Conservation (phyloP, 2,888 invertebrate species). For the Lasius fuliginosus region DNA sequence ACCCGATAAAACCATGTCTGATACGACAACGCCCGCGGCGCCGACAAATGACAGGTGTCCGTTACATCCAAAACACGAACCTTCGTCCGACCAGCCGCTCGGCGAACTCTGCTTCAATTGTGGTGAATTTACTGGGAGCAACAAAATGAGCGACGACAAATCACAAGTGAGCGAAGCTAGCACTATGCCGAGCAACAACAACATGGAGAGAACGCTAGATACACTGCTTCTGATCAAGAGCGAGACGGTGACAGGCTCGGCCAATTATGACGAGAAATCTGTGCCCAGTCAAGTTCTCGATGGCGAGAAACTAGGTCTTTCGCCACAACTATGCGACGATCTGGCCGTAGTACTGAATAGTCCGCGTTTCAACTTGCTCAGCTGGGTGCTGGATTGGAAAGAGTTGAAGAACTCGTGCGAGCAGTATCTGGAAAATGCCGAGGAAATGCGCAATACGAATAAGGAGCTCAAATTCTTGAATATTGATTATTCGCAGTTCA, state of each 20-base stretch:
- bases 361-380: constrained; percentile 91
- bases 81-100: constrained; percentile 62
- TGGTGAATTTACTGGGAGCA: constrained; percentile 77
- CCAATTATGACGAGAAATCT: constrained; percentile 89
- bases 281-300: constrained; percentile 89
- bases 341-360: constrained; percentile 91
- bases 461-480: constrained; percentile 92
- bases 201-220: constrained; percentile 86
- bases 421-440: constrained; percentile 87
- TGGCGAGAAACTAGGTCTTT: constrained; percentile 90
- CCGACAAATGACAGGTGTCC: constrained; percentile 67
- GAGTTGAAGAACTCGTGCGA: constrained; percentile 88
- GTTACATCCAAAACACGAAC: constrained; percentile 73
- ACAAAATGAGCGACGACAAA: constrained; percentile 63
- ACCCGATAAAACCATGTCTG: constrained; percentile 55
- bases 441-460: constrained; percentile 89
- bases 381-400: constrained; percentile 90
- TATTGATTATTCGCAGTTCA: constrained; percentile 90
- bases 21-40: constrained; percentile 12
- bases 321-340: constrained; percentile 90
- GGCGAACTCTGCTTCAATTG: constrained; percentile 81
- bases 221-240: constrained; percentile 87
- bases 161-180: constrained; percentile 53
- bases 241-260: constrained; percentile 87
- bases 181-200: constrained; percentile 83